Base-by-base conservation (phyloP, 2,113 vertebrate species). In the Hippopotamus amphibius region DNA sequence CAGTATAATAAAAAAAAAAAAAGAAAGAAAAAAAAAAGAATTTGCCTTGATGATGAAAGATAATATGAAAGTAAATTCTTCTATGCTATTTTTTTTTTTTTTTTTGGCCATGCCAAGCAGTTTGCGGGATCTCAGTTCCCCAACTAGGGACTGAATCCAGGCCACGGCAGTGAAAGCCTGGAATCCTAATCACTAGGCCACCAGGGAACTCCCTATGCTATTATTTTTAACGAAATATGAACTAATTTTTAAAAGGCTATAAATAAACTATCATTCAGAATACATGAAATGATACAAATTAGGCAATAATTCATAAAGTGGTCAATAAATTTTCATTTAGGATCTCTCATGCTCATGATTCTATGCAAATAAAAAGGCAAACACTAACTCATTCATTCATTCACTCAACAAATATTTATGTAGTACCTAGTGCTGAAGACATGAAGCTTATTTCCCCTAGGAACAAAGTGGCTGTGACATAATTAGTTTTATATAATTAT, bases 11-110 rank as follows among this genome's bases (percentile, higher is more conserved):
- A 59, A 41, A 82, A n/a, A 16, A 79, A 89, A 79, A 77, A 37
- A 37, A 37, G 37, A 76, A 59, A 41, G 71, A n/a, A 16, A 79
- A 89, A 76, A 59, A 41, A 82, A n/a, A 16, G 74, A 89, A 86
- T 71, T 81, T 95, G 57, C 14, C 53, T 15, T 96, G 74, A 96
- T 8, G 86, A 48, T 61, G 15, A 88, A 86, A n/a, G 16, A 71
- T 94, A 88, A 84, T 9, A n/a, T 77, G 50, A 89, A 97, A 93
- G 87, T 84, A 82, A 96, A 96, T 59, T 93, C 1, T 63, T 83
- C 19, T 48, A 61, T 37, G 24, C 1, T 14, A 95, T 0, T 55
- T 30, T 63, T 83, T 90, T 97, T 37, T 97, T 37, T 37, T 0
- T 2, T 43, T 74, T 46, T 28, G 71, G 24, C 41, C 74, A 50